phyloP scores from a whole-genome alignment of 1,140 invertebrate genomes.

The Belonocnema kinseyi region DNA sequence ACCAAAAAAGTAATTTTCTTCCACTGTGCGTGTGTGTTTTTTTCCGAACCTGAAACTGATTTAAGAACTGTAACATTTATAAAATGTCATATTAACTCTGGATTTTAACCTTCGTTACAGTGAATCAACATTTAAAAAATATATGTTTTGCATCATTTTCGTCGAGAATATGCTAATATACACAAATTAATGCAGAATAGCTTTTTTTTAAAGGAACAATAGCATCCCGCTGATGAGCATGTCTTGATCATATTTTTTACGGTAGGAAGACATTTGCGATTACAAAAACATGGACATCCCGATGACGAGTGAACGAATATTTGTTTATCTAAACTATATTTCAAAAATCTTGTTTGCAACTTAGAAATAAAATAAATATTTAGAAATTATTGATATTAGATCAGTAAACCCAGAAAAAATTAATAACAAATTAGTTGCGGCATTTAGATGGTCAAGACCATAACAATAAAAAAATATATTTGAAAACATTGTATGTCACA shows the following conservation, averaged over 20 bases:
- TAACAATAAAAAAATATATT: no score
- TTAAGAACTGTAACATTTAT: background rate
- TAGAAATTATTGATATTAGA: no score
- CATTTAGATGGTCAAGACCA: no score
- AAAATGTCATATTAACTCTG: background rate
- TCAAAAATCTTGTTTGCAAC: no score
- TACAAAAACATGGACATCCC: background rate
- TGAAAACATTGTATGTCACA: no score
- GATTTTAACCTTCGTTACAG: constrained; percentile 21
- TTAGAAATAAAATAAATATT: no score
- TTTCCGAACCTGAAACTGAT: background rate
- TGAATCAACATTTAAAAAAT: background rate
- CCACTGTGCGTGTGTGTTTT: no score
- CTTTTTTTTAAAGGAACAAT: background rate
- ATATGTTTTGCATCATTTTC: constrained; percentile 7
- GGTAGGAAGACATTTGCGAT: background rate
- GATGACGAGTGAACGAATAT: background rate
- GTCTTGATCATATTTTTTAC: background rate
- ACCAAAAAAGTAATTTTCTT: no score
- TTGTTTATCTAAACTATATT: no score
- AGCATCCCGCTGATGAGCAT: background rate
- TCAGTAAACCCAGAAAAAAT: no score
- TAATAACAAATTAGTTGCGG: no score
- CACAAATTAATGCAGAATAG: constrained; percentile 8
- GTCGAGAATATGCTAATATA: background rate